Evolutionary conservation across 2,888 invertebrate species (phyloP).

Genomic region (Synanthedon vespiformis): DNA sequence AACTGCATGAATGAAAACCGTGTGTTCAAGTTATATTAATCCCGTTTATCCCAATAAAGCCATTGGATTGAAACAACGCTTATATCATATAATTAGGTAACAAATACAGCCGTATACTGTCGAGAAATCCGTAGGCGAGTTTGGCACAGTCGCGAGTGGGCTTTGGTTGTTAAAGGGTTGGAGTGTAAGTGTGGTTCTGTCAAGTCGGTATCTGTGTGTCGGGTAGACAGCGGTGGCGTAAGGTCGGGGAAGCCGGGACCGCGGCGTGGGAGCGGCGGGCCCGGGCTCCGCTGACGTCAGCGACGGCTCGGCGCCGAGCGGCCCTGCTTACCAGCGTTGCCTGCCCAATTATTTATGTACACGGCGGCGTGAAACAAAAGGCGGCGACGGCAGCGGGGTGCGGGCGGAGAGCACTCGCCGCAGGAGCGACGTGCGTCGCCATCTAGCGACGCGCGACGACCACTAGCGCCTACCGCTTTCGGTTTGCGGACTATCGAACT

Average conservation of each 20-base stretch:
- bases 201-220: conserved; percentile 47
- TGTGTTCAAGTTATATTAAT: too few species aligned
- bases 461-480: conserved; percentile 56
- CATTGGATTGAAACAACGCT: too few species aligned
- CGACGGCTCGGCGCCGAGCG: conserved; percentile 61
- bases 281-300: conserved; percentile 66
- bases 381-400: conserved; percentile 50
- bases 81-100: conserved; percentile 5
- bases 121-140: conserved; percentile 6
- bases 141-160: conserved; percentile 29
- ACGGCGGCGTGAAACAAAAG: conserved; percentile 63
- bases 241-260: conserved; percentile 64
- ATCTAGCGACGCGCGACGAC: conserved; percentile 63
- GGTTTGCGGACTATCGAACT: conserved; percentile 67
- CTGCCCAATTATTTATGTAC: conserved; percentile 62
- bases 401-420: conserved; percentile 62
- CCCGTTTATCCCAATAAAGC: too few species aligned
- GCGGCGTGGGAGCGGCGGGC: conserved; percentile 38
- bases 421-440: conserved; percentile 67
- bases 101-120: not conserved
- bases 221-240: conserved; percentile 57
- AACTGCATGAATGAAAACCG: conserved; percentile 48
- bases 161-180: conserved; percentile 29
- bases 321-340: conserved; percentile 53
- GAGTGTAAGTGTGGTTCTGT: conserved; percentile 46